Evolutionary conservation across 1,140 invertebrate genomes (phyloP), one percentile per base, ranked within the genome.

Genomic region (Harpegnathos saltator): DNA sequence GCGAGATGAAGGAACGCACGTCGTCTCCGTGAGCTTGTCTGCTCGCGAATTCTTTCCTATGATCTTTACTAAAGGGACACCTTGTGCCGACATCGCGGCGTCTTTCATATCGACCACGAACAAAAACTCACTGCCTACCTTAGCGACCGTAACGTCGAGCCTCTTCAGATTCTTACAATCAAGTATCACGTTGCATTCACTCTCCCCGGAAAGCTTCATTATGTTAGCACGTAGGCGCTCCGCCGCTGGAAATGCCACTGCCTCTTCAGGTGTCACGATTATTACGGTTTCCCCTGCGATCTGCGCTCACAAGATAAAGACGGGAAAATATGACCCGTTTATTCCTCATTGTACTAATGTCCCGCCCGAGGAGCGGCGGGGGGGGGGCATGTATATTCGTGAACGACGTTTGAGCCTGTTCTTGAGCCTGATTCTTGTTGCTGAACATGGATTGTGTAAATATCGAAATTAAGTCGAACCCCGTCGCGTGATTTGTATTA

Each of bases 191-290:
- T 92, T 91, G 26, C 91, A 75, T 9, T 61, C 62, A 24, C 78
- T 89, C 12, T 86, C 80, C 19, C 90, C 72, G 1, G 87, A 82
- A 19, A 93, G 87, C 52, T 91, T 92, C 82, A 94, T 93, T 80
- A 96, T 92, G n/a, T 88, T 92, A 48, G 95, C 91, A 74, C 95
- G 92, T 24, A 96, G 52, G 90, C 95, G 95, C 85, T 96, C 96
- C 12, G 96, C 95, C 0, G 96, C 95, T 24, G 96, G 96, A 88
- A 96, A 97, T 44, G 95, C 91, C 11, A 97, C 84, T 52, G 95
- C 95, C 68, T 95, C 95, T 68, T 95, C 94, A 4, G 96, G 95
- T 26, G 93, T 94, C 2, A 96, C 92, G n/a, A 96, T 85, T 69
- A 94, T 90, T 66, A 93, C 90, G 38, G 83, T 85, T 22, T 80